A percentile compares a stretch with the other conserved stretches of the same genome.
phyloP scores from a whole-genome alignment of 2,113 vertebrate species.

The Daphoenositta chrysoptera region DNA sequence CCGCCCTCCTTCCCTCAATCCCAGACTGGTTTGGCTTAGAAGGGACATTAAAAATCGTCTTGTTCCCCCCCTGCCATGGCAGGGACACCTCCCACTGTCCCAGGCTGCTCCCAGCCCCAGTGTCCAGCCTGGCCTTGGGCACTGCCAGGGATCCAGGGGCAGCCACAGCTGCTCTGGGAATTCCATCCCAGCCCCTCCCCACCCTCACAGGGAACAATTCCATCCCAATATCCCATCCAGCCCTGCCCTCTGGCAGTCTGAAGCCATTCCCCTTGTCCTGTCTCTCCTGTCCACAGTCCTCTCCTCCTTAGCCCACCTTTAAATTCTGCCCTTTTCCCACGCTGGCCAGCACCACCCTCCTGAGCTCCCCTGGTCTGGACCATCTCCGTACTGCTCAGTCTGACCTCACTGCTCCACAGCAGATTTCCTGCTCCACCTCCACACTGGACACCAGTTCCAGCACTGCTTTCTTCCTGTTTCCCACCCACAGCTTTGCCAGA shows the following conservation, averaged over 20 bases:
- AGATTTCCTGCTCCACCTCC: background rate
- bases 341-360: background rate
- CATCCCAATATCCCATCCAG: rapidly evolving
- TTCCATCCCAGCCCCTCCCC: too few relatives aligned
- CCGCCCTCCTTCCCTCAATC: background rate
- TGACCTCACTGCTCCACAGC: background rate
- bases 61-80: background rate
- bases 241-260: background rate
- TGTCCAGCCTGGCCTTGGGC: background rate
- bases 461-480: background rate
- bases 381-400: too few relatives aligned
- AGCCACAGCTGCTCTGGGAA: background rate
- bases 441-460: background rate
- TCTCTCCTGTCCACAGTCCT: background rate
- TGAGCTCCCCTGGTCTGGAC: too few relatives aligned
- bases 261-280: background rate
- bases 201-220: background rate
- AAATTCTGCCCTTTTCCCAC: background rate
- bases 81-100: background rate
- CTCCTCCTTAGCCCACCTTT: background rate
- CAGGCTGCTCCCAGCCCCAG: background rate
- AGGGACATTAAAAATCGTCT: background rate
- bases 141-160: background rate
- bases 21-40: background rate
- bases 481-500: background rate